A percentile compares a stretch with the other conserved stretches of the same genome.
Conservation (phyloP, 92 coral and sea anemone genomes). For the Umimayanthus chanpuru region DNA sequence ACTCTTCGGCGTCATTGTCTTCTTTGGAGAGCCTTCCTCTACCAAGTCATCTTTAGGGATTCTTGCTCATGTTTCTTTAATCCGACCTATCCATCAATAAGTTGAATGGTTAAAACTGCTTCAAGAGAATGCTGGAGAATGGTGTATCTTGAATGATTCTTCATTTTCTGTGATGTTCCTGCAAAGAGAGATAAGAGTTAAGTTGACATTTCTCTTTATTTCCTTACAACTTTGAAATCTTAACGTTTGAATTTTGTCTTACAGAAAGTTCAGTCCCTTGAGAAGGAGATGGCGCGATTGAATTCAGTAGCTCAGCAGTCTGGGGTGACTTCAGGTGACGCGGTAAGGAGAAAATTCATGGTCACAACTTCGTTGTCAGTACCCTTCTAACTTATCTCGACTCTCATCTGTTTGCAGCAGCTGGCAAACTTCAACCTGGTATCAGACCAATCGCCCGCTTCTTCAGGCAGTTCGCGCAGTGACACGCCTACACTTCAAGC, state of each 20-base stretch:
- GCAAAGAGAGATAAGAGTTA: neutral
- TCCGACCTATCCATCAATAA: too few relatives aligned
- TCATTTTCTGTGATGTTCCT: neutral
- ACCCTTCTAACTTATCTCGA: neutral
- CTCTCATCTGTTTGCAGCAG: constrained; percentile 10
- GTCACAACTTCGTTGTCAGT: neutral
- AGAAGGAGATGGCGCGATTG: constrained; percentile 65
- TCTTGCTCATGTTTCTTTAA: too few relatives aligned
- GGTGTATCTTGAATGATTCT: neutral
- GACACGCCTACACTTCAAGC: constrained; percentile 30
- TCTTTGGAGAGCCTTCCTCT: too few relatives aligned
- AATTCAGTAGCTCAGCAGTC: constrained; percentile 21
- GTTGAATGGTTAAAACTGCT: too few relatives aligned
- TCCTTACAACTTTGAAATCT: neutral
- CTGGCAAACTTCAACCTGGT: neutral
- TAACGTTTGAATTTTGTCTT: neutral
- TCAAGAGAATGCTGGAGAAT: neutral
- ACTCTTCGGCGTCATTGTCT: too few relatives aligned
- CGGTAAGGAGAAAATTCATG: neutral
- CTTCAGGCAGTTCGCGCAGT: constrained; percentile 25
- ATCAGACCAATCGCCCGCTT: constrained; percentile 16
- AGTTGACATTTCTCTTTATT: neutral
- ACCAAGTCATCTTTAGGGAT: too few relatives aligned
- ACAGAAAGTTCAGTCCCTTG: constrained; percentile 76
- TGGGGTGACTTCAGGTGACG: constrained; percentile 10